phyloP scores from a whole-genome alignment of 92 coral and sea anemone genomes.

The Umimayanthus chanpuru region DNA sequence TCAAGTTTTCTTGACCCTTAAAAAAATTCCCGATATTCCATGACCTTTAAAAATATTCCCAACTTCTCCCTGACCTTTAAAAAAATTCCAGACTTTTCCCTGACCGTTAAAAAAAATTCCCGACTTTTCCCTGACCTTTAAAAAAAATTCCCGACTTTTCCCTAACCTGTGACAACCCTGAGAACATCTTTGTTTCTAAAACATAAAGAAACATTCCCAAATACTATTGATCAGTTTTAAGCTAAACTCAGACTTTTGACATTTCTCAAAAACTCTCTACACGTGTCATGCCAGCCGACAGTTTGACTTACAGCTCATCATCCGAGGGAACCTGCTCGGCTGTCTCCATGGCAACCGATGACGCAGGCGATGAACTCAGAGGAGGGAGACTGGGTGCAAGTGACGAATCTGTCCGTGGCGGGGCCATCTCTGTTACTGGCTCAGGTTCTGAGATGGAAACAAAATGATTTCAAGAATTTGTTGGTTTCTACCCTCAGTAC shows the following conservation, averaged over 20 bases:
- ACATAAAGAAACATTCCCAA: too few species aligned
- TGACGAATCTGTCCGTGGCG: slow-evolving; percentile 49
- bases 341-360: slow-evolving; percentile 62
- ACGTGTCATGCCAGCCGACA: not conserved
- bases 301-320: slow-evolving; percentile 56
- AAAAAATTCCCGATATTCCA: too few species aligned
- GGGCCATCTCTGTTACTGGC: slow-evolving; percentile 16
- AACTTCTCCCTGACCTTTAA: too few species aligned
- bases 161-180: too few species aligned
- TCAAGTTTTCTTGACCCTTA: too few species aligned
- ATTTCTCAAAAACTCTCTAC: not conserved
- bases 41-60: too few species aligned
- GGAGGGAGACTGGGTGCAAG: slow-evolving; percentile 69
- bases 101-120: too few species aligned
- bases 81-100: too few species aligned
- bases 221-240: too few species aligned
- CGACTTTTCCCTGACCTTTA: too few species aligned
- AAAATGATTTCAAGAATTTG: not conserved
- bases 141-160: too few species aligned
- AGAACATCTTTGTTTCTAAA: not conserved
- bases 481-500: not conserved
- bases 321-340: slow-evolving; percentile 63
- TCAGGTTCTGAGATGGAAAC: slow-evolving; percentile 39
- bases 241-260: too few species aligned
- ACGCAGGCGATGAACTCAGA: slow-evolving; percentile 64